Percentiles rank a stretch among this genome's conserved stretches.
These are phyloP conservation scores for Oophaga pumilio DNA, from an alignment of 2,113 vertebrate species.

Conservation along the genomic window DNA sequence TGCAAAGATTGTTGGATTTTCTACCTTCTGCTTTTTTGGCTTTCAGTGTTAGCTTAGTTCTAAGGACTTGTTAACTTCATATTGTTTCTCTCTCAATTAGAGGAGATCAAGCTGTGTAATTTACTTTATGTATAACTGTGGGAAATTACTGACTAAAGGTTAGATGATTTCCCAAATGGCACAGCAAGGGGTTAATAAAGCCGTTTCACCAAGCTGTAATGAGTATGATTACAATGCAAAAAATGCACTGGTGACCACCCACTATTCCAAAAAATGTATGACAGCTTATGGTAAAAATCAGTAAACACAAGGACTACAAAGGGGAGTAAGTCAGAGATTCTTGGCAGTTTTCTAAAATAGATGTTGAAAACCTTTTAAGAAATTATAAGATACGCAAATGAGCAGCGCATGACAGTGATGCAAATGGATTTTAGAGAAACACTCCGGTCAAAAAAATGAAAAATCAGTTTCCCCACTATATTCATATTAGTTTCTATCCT, in stretches of 20 bases:
- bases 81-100: constrained; percentile 58
- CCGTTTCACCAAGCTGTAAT: constrained; percentile 55
- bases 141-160: constrained; percentile 58
- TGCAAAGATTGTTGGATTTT: constrained; percentile 46
- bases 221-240: constrained; percentile 48
- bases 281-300: background rate
- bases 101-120: constrained; percentile 57
- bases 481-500: background rate
- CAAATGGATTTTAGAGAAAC: background rate
- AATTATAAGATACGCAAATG: background rate
- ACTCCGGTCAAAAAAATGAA: background rate
- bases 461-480: background rate
- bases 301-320: background rate
- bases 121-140: constrained; percentile 56
- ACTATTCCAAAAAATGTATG: constrained; percentile 28
- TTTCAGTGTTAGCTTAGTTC: constrained; percentile 46
- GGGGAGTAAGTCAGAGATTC: background rate
- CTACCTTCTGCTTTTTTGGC: constrained; percentile 51
- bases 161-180: constrained; percentile 58
- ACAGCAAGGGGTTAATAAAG: constrained; percentile 57
- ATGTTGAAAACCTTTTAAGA: too few species aligned
- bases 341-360: background rate
- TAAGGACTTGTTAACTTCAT: constrained; percentile 59
- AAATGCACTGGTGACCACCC: constrained; percentile 41
- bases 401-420: background rate